Percentiles rank a stretch among this genome's conserved stretches.
phyloP scores from a whole-genome alignment of 64 coral and sea anemone genomes.

The Acropora tenuis region DNA sequence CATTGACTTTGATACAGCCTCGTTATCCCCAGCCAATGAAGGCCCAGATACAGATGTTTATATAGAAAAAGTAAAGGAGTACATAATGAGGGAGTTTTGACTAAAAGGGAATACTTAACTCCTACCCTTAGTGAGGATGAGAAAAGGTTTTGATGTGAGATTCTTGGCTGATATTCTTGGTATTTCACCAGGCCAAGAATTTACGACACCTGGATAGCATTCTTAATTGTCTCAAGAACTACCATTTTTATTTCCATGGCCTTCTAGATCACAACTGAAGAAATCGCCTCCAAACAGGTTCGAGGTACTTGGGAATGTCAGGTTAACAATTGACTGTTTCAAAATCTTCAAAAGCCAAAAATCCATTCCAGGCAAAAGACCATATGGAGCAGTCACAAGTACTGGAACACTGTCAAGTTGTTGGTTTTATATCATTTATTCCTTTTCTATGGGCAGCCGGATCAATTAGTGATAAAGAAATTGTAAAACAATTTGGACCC shows the following conservation, averaged over 20 bases:
- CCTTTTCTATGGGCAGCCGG: slow-evolving; percentile 75
- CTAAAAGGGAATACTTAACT: too few relatives aligned
- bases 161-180: too few relatives aligned
- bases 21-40: too few relatives aligned
- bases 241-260: slow-evolving; percentile 74
- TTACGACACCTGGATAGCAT: too few relatives aligned
- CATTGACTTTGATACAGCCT: too few relatives aligned
- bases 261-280: slow-evolving; percentile 35
- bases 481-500: slow-evolving; percentile 55
- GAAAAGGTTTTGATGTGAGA: too few relatives aligned
- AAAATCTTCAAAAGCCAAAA: background rate
- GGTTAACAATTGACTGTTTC: background rate
- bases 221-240: background rate
- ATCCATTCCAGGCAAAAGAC: slow-evolving; percentile 67
- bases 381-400: too few relatives aligned
- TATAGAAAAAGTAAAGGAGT: too few relatives aligned
- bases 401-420: slow-evolving; percentile 55
- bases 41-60: too few relatives aligned
- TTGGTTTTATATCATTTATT: slow-evolving; percentile 72
- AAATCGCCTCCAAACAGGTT: slow-evolving; percentile 30
- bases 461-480: slow-evolving; percentile 42
- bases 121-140: too few relatives aligned
- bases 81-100: too few relatives aligned
- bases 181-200: too few relatives aligned
- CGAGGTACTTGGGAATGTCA: background rate